phyloP scores from a whole-genome alignment of 2,888 invertebrate species.

The Lottia scabra region DNA sequence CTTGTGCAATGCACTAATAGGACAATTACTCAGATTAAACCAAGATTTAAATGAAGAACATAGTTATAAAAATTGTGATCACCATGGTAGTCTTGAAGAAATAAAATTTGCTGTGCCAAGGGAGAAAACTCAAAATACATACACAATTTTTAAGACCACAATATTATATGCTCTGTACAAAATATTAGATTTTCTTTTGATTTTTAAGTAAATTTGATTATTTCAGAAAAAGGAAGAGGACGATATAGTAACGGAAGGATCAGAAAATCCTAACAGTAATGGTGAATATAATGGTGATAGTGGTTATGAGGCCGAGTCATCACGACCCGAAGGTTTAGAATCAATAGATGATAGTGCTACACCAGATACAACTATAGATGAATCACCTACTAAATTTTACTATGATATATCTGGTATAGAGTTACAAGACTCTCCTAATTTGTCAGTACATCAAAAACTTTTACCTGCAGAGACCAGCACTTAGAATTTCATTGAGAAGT shows the following conservation, averaged over 20 bases:
- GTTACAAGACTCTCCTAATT: constrained; percentile 19
- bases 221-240: constrained; percentile 34
- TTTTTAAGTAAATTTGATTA: too few relatives aligned
- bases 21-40: too few relatives aligned
- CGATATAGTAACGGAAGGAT: constrained; percentile 17
- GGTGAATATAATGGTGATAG: constrained; percentile 57
- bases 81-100: too few relatives aligned
- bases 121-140: too few relatives aligned
- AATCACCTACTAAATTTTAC: constrained; percentile 16
- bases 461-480: constrained; percentile 7
- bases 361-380: constrained; percentile 34
- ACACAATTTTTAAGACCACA: too few relatives aligned
- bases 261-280: constrained; percentile 8
- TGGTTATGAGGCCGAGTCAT: constrained; percentile 61
- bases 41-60: too few relatives aligned
- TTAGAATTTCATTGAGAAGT: neutral
- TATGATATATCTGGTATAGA: constrained; percentile 22
- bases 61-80: too few relatives aligned
- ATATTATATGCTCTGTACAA: too few relatives aligned
- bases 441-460: constrained; percentile 18
- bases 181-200: too few relatives aligned
- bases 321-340: constrained; percentile 35
- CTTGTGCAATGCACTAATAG: too few relatives aligned
- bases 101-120: too few relatives aligned
- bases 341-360: constrained; percentile 37